Conservation (phyloP, 2,888 invertebrate genomes). For the Eupithecia insigniata region DNA sequence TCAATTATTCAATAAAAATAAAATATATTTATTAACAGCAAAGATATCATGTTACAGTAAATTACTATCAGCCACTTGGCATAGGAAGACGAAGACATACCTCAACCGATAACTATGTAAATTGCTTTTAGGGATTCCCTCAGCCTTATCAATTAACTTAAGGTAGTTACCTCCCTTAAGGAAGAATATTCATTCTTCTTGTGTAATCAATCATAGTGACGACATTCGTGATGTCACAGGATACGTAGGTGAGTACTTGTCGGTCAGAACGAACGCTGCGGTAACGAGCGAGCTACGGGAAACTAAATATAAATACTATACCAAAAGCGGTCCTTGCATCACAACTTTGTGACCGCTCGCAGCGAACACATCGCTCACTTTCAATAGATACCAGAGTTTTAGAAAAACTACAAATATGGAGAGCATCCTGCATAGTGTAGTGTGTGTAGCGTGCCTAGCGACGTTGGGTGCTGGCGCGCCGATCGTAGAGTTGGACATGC, state of each 20-base stretch:
- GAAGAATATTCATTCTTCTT: not conserved
- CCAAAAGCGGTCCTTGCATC: not conserved
- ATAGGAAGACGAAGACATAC: too few species aligned
- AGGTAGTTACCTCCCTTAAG: not conserved
- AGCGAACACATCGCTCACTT: not conserved
- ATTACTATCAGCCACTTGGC: too few species aligned
- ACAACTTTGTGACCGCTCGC: not conserved
- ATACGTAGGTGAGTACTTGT: not conserved
- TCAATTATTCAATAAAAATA: too few species aligned
- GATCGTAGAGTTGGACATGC: not conserved
- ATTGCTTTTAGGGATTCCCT: not conserved
- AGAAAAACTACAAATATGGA: not conserved
- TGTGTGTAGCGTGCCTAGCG: not conserved
- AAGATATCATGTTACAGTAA: too few species aligned
- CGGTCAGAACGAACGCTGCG: not conserved
- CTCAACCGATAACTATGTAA: not conserved
- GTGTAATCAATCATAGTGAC: not conserved
- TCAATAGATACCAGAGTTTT: not conserved
- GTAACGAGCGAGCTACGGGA: not conserved
- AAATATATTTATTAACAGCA: too few species aligned
- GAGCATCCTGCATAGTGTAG: not conserved
- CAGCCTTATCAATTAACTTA: not conserved
- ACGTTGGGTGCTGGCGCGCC: not conserved
- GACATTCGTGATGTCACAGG: constrained; percentile 4
- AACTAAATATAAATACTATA: constrained; percentile 5